Conservation (phyloP, 2,797 vertebrate genomes). For the Bovichtus diacanthus region DNA sequence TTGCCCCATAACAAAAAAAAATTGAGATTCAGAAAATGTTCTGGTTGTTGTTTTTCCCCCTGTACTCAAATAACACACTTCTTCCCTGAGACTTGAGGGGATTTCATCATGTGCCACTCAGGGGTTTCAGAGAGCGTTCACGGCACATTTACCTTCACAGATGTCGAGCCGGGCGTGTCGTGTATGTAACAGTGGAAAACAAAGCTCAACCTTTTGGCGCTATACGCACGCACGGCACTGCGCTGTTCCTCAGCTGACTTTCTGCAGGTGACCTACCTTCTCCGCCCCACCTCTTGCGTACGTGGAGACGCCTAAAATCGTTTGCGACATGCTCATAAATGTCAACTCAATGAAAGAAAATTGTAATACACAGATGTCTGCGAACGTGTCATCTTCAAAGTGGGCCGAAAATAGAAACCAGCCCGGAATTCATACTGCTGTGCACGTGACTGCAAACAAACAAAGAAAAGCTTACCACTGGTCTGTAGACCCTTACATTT, state of each 20-base stretch:
- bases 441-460: slow-evolving; percentile 39
- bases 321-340: slow-evolving; percentile 35
- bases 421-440: slow-evolving; percentile 4
- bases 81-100: slow-evolving; percentile 3
- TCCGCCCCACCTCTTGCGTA: background rate
- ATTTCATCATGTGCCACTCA: slow-evolving; percentile 36
- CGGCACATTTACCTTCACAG: slow-evolving; percentile 40
- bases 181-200: slow-evolving; percentile 4
- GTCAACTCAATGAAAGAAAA: slow-evolving; percentile 7
- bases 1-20: slow-evolving; percentile 11
- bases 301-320: background rate
- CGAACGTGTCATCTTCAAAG: slow-evolving; percentile 43
- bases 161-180: slow-evolving; percentile 47
- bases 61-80: slow-evolving; percentile 22
- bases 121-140: slow-evolving; percentile 32
- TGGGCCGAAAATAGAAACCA: slow-evolving; percentile 35
- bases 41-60: slow-evolving; percentile 11
- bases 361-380: background rate
- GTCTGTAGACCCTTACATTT: slow-evolving; percentile 17
- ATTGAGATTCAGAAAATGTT: slow-evolving; percentile 7
- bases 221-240: background rate
- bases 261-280: slow-evolving; percentile 27
- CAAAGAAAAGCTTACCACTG: background rate
- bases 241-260: background rate
- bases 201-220: background rate